phyloP scores from a whole-genome alignment of 2,888 invertebrate species.

The Caenorhabditis sinica region DNA sequence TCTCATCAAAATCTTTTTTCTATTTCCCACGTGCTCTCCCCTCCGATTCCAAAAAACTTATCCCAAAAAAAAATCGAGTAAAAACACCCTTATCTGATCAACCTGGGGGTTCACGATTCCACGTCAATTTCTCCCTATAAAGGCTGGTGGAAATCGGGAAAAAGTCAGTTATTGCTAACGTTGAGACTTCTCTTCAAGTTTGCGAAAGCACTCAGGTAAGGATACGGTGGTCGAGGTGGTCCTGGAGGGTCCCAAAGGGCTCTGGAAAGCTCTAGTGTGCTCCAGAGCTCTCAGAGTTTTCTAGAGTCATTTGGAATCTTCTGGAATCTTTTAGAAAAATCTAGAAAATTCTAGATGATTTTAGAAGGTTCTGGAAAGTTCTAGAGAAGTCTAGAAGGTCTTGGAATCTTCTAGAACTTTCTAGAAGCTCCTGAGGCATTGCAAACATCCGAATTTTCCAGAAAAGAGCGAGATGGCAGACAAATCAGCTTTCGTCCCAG shows the following conservation, averaged over 20 bases:
- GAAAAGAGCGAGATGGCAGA: conserved; percentile 66
- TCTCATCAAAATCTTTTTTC: neutral
- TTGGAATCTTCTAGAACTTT: neutral
- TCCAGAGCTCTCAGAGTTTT: neutral
- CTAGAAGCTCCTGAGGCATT: neutral
- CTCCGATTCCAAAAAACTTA: neutral
- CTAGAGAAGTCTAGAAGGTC: neutral
- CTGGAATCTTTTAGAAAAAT: conserved; percentile 9
- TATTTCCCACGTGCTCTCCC: neutral
- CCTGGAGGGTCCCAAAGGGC: neutral
- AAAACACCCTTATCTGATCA: neutral
- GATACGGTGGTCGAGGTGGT: neutral
- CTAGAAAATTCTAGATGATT: neutral
- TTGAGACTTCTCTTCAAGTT: conserved; percentile 20
- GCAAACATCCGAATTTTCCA: conserved; percentile 7
- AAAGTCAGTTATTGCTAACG: conserved; percentile 27
- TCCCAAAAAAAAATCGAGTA: neutral
- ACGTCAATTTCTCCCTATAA: conserved; percentile 5
- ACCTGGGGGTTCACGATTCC: neutral
- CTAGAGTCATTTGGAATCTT: neutral
- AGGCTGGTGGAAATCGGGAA: neutral
- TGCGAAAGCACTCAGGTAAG: conserved; percentile 31
- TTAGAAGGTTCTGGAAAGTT: no score
- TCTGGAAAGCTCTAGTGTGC: no score
- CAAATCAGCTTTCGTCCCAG: conserved; percentile 70